Base-by-base conservation (phyloP, 2,888 invertebrate species). In the Chirona hameri region DNA sequence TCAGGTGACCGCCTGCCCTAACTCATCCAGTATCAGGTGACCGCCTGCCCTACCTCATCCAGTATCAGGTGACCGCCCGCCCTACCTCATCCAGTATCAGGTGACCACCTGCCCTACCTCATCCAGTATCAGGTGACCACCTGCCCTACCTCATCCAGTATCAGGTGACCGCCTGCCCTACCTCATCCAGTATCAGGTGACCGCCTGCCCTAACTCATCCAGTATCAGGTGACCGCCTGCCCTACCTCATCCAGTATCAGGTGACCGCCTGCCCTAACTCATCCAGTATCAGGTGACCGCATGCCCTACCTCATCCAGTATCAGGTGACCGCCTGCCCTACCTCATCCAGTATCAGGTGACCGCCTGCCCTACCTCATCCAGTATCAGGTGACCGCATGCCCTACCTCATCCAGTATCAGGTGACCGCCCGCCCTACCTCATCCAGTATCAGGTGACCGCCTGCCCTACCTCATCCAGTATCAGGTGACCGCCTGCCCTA, bases 81-180 rank as follows among this genome's bases (percentile, higher is more conserved):
- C 85, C 27, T 85, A 83, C 82, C 76, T 83, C 60, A 83, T 84
- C 39, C 83, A 84, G 46, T 86, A 85, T 80, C 82, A 86, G 83
- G 85, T 84, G 14, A 39, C 39, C 39, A 7, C 7, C 39, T 39
- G 39, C 39, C 39, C 39, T 39, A 39, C 39, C 39, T 39, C 39
- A 39, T 39, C 0, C 18, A n/a, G 31, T n/a, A 72, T 21, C 21
- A 57, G 57, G 57, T 57, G 24, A 55, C 15, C 55, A 2, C 55
- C 82, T 83, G 76, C 84, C 85, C 27, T 85, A 83, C 79, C 72
- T 83, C 57, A 31, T 72, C 65, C 10, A 5, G 72, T 31, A 31
- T 18, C 31, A 18, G 21, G 72, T 18, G 15, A 55, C 82, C 80
- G 86, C 79, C 82, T 83, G 76, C 84, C 85, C 27, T 85, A 83